A percentile compares a stretch with the other conserved stretches of the same genome.
Evolutionary conservation across 1,140 invertebrate species (phyloP).

Genomic region (Aplysia californica): DNA sequence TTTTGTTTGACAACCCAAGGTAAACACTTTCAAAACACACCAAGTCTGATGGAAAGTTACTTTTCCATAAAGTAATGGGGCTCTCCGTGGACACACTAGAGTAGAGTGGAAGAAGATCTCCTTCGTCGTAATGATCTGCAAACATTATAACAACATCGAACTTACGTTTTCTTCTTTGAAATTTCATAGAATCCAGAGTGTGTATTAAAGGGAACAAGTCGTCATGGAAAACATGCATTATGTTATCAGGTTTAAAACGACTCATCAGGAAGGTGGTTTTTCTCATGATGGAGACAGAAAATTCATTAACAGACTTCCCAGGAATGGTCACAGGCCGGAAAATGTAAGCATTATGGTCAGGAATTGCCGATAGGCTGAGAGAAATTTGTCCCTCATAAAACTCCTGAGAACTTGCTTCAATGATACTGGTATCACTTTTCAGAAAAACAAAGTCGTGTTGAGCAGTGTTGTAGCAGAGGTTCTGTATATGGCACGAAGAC

Average conservation of each 20-base stretch:
- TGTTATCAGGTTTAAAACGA: constrained; percentile 72
- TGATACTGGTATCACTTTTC: constrained; percentile 40
- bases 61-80: constrained; percentile 21
- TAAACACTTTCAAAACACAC: constrained; percentile 67
- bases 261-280: constrained; percentile 50
- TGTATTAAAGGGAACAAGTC: constrained; percentile 70
- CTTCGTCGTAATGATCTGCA: constrained; percentile 42
- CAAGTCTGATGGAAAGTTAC: constrained; percentile 8
- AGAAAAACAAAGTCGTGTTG: constrained; percentile 64
- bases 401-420: constrained; percentile 27
- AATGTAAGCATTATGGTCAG: constrained; percentile 60
- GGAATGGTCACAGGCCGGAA: constrained; percentile 61
- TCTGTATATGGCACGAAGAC: constrained; percentile 62
- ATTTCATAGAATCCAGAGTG: constrained; percentile 55
- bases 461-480: constrained; percentile 62
- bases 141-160: constrained; percentile 53
- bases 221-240: constrained; percentile 74
- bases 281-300: constrained; percentile 38
- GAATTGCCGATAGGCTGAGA: constrained; percentile 62
- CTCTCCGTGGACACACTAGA: constrained; percentile 37
- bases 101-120: constrained; percentile 54
- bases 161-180: not conserved
- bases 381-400: constrained; percentile 45
- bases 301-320: constrained; percentile 22
- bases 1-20: constrained; percentile 66